These are phyloP conservation scores for Hippocampus zosterae DNA, from an alignment of 2,113 vertebrate species.

Conservation along the genomic window DNA sequence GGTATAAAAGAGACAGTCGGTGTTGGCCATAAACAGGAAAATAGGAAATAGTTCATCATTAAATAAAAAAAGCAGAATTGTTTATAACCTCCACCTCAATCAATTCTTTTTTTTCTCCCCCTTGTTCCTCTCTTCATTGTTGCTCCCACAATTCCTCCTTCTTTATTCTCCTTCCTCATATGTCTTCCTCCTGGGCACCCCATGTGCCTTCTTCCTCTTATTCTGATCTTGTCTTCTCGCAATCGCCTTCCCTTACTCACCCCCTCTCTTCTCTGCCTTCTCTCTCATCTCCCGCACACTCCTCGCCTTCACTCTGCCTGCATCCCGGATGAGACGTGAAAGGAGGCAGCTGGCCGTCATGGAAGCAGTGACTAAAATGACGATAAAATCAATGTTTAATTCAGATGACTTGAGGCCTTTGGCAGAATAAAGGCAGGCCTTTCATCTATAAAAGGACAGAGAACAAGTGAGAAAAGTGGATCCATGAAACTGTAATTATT, in stretches of 20 bases:
- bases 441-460: conserved; percentile 75
- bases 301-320: conserved; percentile 23
- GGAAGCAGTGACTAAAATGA: conserved; percentile 65
- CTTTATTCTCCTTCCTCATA: conserved; percentile 61
- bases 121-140: conserved; percentile 65
- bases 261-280: conserved; percentile 25
- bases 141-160: conserved; percentile 57
- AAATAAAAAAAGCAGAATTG: conserved; percentile 54
- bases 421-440: conserved; percentile 73
- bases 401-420: conserved; percentile 77
- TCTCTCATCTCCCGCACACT: conserved; percentile 46
- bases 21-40: conserved; percentile 57
- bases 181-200: conserved; percentile 49
- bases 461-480: conserved; percentile 52
- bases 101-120: conserved; percentile 53
- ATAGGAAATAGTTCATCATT: conserved; percentile 56
- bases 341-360: conserved; percentile 47
- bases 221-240: conserved; percentile 49
- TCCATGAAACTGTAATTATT: conserved; percentile 66
- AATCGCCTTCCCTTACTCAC: conserved; percentile 17
- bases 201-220: conserved; percentile 44
- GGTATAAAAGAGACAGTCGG: conserved; percentile 53
- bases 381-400: conserved; percentile 80
- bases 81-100: conserved; percentile 46
- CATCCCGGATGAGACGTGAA: conserved; percentile 26